phyloP scores from a whole-genome alignment of 2,888 invertebrate species.

The Gastracanthus pulcherrimus region DNA sequence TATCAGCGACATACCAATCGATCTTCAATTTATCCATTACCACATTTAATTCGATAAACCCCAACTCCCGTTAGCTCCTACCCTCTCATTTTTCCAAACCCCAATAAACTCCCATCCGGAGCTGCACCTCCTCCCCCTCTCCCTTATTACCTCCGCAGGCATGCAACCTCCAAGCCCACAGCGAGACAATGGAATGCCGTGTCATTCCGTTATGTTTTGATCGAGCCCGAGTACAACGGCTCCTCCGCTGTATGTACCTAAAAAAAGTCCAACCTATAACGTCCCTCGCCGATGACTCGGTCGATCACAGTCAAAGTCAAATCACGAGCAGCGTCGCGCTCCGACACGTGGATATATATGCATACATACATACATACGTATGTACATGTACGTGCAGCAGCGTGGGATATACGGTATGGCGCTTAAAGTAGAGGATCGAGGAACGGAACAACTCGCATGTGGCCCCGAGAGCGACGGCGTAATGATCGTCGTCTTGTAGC shows the following conservation, averaged over 20 bases:
- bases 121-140: neutral
- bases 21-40: no score
- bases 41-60: no score
- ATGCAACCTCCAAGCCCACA: slow-evolving; percentile 13
- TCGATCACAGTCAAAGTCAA: slow-evolving; percentile 41
- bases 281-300: slow-evolving; percentile 10
- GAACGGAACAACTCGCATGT: no score
- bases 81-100: neutral
- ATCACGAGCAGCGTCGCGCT: slow-evolving; percentile 45
- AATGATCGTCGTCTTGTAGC: slow-evolving; percentile 67
- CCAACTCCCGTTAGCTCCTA: no score
- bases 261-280: no score
- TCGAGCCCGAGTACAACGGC: neutral
- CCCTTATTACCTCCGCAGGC: slow-evolving; percentile 42
- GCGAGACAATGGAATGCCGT: slow-evolving; percentile 49
- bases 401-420: slow-evolving; percentile 45
- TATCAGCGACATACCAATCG: no score
- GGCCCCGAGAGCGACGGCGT: slow-evolving; percentile 67
- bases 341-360: no score
- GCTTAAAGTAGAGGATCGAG: neutral
- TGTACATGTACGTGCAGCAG: slow-evolving; percentile 34
- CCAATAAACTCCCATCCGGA: slow-evolving; percentile 9
- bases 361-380: no score
- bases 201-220: slow-evolving; percentile 53
- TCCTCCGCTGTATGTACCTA: neutral